A percentile compares a stretch with the other conserved stretches of the same genome.
Conservation (phyloP, 2,888 invertebrate genomes). For the Emmelina monodactyla region DNA sequence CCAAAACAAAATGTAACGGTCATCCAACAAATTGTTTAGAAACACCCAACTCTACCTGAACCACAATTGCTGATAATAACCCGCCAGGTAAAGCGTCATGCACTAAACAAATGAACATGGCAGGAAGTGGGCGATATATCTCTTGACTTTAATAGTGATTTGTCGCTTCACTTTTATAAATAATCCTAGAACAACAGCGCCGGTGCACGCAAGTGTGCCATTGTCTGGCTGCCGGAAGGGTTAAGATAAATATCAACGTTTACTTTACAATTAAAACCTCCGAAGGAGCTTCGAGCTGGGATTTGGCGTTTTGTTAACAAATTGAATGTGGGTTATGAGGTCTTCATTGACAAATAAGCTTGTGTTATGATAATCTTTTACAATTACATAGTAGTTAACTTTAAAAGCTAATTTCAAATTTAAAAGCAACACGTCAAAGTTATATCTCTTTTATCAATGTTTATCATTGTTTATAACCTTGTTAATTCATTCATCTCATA, state of each 20-base stretch:
- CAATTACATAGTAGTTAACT: too few species aligned
- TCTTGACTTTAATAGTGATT: constrained; percentile 25
- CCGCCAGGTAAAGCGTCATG: constrained; percentile 20
- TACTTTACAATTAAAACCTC: neutral
- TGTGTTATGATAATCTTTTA: too few species aligned
- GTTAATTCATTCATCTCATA: too few species aligned
- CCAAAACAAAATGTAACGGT: neutral
- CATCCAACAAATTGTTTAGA: neutral
- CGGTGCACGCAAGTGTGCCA: constrained; percentile 26
- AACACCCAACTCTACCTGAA: neutral
- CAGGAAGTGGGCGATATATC: constrained; percentile 44
- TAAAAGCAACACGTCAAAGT: too few species aligned
- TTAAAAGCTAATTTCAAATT: too few species aligned
- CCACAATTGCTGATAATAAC: constrained; percentile 22
- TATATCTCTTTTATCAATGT: too few species aligned
- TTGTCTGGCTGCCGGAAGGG: constrained; percentile 12
- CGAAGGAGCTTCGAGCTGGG: neutral
- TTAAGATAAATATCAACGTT: neutral
- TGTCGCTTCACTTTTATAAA: neutral
- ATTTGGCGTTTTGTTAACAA: too few species aligned
- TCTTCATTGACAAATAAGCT: too few species aligned
- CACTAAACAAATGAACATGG: constrained; percentile 32
- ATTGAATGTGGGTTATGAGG: too few species aligned
- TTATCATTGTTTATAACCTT: too few species aligned
- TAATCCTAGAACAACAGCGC: constrained; percentile 30